phyloP scores from a whole-genome alignment of 2,888 invertebrate genomes.

The Tigriopus californicus region DNA sequence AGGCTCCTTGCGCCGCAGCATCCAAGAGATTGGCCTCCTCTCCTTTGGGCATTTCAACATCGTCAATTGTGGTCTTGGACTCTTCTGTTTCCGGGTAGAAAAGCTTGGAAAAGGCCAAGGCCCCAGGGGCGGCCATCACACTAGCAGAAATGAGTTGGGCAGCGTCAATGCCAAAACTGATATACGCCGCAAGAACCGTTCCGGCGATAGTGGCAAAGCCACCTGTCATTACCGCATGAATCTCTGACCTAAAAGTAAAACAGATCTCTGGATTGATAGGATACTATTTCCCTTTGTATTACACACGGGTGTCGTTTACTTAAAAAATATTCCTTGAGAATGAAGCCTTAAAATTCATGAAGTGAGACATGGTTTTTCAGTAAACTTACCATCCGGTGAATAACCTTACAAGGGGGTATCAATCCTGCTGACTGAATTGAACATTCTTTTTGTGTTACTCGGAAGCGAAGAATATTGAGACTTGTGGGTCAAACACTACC shows the following conservation, averaged over 20 bases:
- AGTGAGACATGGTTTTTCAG: too few relatives aligned
- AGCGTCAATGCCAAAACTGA: slow-evolving; percentile 68
- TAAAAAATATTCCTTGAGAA: too few relatives aligned
- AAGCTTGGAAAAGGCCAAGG: slow-evolving; percentile 71
- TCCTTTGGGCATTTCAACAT: slow-evolving; percentile 49
- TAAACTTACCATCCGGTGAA: too few relatives aligned
- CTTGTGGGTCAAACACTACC: too few relatives aligned
- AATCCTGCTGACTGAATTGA: too few relatives aligned
- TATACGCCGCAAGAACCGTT: slow-evolving; percentile 77
- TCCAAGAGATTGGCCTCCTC: slow-evolving; percentile 54
- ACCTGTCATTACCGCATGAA: slow-evolving; percentile 79
- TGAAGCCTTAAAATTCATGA: too few relatives aligned
- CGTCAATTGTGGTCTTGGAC: slow-evolving; percentile 37
- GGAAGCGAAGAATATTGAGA: too few relatives aligned
- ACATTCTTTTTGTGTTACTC: too few relatives aligned
- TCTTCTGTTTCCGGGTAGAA: slow-evolving; percentile 43
- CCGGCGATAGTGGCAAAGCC: slow-evolving; percentile 90
- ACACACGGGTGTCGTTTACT: too few relatives aligned
- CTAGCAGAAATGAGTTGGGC: slow-evolving; percentile 76
- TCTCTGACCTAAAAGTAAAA: slow-evolving; percentile 63
- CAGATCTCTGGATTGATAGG: too few relatives aligned
- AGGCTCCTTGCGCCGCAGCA: slow-evolving; percentile 72
- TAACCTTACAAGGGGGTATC: too few relatives aligned
- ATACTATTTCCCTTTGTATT: too few relatives aligned
- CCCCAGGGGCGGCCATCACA: slow-evolving; percentile 89